Evolutionary conservation across 2,113 vertebrate species (phyloP).

Genomic region (Mesembrinibis cayennensis): DNA sequence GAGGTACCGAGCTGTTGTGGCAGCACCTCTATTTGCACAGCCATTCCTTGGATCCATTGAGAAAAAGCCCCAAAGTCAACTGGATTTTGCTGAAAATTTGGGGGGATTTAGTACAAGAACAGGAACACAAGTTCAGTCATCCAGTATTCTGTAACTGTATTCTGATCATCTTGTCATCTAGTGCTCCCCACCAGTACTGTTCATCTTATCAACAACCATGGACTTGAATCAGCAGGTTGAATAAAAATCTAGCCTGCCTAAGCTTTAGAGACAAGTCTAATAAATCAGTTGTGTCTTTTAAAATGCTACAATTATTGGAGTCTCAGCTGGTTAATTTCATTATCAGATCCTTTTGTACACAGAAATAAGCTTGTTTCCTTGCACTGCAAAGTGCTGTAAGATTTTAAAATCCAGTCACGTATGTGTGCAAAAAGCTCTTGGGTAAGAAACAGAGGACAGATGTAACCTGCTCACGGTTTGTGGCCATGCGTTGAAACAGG

Average conservation of each 20-base stretch:
- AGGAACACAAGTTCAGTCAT: neutral
- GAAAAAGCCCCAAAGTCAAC: neutral
- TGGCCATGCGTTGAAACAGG: neutral
- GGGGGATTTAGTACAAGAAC: neutral
- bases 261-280: neutral
- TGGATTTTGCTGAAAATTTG: neutral
- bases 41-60: neutral
- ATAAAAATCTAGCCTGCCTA: neutral
- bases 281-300: neutral
- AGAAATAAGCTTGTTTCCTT: neutral
- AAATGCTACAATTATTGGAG: neutral
- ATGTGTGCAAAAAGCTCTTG: neutral
- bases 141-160: neutral
- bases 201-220: neutral
- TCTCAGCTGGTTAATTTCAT: neutral
- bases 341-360: neutral
- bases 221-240: neutral
- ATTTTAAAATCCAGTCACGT: neutral
- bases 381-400: neutral
- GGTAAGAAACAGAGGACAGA: neutral
- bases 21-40: neutral
- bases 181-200: neutral
- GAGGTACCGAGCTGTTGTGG: neutral
- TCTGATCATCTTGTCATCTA: neutral
- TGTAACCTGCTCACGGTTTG: fast-evolving